These are phyloP conservation scores for Drosophila falleni DNA, from an alignment of 2,888 invertebrate species.

Conservation along the genomic window DNA sequence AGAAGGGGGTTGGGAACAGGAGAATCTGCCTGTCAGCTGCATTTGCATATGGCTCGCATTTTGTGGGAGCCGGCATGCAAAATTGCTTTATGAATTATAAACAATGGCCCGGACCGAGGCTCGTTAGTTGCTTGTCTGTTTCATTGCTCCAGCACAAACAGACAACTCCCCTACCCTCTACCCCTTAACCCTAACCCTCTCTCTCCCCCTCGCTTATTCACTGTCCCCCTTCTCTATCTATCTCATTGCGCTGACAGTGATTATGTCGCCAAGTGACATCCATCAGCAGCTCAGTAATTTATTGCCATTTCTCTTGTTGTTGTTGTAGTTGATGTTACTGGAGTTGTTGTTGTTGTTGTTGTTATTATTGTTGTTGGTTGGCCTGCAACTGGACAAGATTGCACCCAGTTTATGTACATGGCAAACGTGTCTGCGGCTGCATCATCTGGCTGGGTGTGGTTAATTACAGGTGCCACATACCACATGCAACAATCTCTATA, in stretches of 20 bases:
- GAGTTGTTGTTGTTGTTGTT: neutral
- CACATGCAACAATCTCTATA: slow-evolving; percentile 21
- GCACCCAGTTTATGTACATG: slow-evolving; percentile 54
- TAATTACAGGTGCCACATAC: slow-evolving; percentile 47
- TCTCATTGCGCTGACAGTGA: slow-evolving; percentile 70
- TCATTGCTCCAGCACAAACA: slow-evolving; percentile 32
- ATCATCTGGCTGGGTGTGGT: slow-evolving; percentile 27
- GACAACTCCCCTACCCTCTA: slow-evolving; percentile 18
- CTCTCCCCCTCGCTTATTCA: neutral
- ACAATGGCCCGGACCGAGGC: slow-evolving; percentile 61
- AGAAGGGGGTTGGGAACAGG: neutral
- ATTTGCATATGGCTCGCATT: slow-evolving; percentile 71
- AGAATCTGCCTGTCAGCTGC: slow-evolving; percentile 51
- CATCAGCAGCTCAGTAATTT: slow-evolving; percentile 72
- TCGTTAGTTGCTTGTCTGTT: slow-evolving; percentile 65
- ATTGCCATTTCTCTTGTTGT: slow-evolving; percentile 46
- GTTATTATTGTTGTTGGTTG: neutral
- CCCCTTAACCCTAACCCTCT: neutral
- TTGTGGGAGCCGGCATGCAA: slow-evolving; percentile 58
- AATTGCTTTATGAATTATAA: slow-evolving; percentile 75
- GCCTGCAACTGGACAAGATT: slow-evolving; percentile 52
- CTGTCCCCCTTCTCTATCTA: slow-evolving; percentile 21
- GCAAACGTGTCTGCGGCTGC: slow-evolving; percentile 31
- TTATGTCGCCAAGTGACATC: slow-evolving; percentile 76
- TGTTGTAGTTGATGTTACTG: slow-evolving; percentile 20